These are phyloP conservation scores for Antheraea mylitta DNA, from an alignment of 1,140 invertebrate species.

Conservation along the genomic window DNA sequence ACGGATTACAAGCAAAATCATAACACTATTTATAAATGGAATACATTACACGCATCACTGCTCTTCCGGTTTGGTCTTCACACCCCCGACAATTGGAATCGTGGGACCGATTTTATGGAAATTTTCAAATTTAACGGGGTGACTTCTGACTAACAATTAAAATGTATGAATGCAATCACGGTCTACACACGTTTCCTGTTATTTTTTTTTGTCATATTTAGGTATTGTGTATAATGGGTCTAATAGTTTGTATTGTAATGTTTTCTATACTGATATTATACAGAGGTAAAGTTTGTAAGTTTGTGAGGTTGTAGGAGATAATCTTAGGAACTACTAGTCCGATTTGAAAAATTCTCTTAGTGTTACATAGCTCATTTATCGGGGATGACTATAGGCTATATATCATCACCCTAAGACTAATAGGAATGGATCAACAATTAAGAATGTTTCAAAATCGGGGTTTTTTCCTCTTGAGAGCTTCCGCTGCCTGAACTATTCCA, in stretches of 20 bases:
- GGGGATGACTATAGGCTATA: too few species aligned
- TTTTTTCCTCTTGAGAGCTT: too few species aligned
- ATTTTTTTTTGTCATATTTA: neutral
- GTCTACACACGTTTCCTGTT: slow-evolving; percentile 21
- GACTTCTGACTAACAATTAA: slow-evolving; percentile 38
- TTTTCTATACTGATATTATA: too few species aligned
- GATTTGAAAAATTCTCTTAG: too few species aligned
- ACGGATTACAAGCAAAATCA: neutral
- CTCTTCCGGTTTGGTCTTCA: slow-evolving; percentile 53
- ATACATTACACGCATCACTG: slow-evolving; percentile 63
- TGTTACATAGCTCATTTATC: too few species aligned
- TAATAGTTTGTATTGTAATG: neutral
- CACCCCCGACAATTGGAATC: slow-evolving; percentile 41
- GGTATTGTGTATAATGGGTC: neutral
- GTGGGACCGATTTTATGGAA: slow-evolving; percentile 71
- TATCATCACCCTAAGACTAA: too few species aligned
- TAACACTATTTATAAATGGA: slow-evolving; percentile 41
- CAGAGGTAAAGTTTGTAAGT: too few species aligned
- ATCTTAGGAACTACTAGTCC: too few species aligned
- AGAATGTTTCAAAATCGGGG: too few species aligned
- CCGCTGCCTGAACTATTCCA: too few species aligned
- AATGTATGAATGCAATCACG: slow-evolving; percentile 36
- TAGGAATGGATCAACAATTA: too few species aligned
- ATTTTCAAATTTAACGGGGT: slow-evolving; percentile 50
- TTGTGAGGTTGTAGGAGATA: too few species aligned